Percentiles rank a stretch among this genome's conserved stretches.
Conservation (phyloP, 2,888 invertebrate genomes). For the Campoplex capitator region DNA sequence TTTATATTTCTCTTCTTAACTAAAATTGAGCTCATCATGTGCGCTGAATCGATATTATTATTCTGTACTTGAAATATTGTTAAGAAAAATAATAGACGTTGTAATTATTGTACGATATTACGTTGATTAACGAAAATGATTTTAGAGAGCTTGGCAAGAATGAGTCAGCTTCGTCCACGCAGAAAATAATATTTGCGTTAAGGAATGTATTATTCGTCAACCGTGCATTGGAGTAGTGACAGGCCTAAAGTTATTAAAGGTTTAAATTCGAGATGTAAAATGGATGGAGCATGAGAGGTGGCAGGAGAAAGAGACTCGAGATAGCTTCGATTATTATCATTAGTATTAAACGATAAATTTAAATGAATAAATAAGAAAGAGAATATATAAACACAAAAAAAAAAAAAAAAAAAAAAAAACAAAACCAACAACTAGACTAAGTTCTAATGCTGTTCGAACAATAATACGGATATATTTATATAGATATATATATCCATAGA, state of each 20-base stretch:
- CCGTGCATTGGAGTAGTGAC: constrained; percentile 82
- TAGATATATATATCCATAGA: constrained; percentile 76
- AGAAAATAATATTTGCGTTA: constrained; percentile 58
- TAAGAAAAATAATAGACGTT: background rate
- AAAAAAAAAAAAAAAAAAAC: constrained; percentile 1
- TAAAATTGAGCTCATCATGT: background rate
- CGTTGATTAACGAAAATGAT: constrained; percentile 15
- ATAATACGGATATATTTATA: constrained; percentile 84
- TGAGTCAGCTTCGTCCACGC: constrained; percentile 57
- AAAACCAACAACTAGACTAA: constrained; percentile 78
- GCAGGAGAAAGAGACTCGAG: constrained; percentile 50
- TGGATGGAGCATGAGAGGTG: constrained; percentile 47
- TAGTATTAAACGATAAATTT: constrained; percentile 69
- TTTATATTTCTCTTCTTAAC: background rate
- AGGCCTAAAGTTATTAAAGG: constrained; percentile 82
- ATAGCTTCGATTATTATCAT: constrained; percentile 63
- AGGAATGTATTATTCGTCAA: constrained; percentile 74
- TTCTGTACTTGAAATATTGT: background rate
- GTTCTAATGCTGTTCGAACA: constrained; percentile 85
- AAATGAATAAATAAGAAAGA: constrained; percentile 1
- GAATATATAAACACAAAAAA: background rate
- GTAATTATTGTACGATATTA: background rate
- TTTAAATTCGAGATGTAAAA: constrained; percentile 71
- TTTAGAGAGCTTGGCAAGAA: constrained; percentile 52
- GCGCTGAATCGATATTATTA: background rate